Base-by-base conservation (phyloP, 1,140 invertebrate species). In the Battus philenor region DNA sequence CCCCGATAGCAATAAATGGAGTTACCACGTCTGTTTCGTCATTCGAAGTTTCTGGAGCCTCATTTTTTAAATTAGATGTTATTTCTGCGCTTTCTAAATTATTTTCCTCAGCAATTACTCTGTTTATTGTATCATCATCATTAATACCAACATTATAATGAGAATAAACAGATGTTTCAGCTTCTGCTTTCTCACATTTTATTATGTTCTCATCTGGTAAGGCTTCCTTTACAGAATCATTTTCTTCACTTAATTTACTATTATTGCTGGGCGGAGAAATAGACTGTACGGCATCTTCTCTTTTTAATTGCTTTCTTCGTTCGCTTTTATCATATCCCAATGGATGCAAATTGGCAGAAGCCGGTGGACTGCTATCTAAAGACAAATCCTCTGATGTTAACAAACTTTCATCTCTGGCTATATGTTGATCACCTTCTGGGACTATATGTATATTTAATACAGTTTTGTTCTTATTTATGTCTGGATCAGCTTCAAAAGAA, bases 251-350 rank as follows among this genome's bases (percentile, higher is more conserved):
- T 43, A 71, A 44, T 55, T 68, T 68, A 33, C 81, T 85, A 36
- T 81, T 85, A 46, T 79, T 82, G 49, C 78, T 85, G 2, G 81
- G 81, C n/a, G 81, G 81, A 7, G 81, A 80, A 34, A 78, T 58
- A 3, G 81, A 85, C 46, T 85, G 81, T 31, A 85, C 58, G n/a
- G 81, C 81, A 50, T 85, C 81, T 57, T 81, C 81, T 50, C 81
- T 51, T 61, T 82, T 81, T 22, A 85, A 52, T 41, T 75, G 72
- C 29, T 82, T 85, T 38, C 81, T 62, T 30, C 68, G 54, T 61
- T 81, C 78, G 48, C 56, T 80, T 54, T 61, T 71, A 44, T 81
- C 71, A 38, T 80, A 75, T 30, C 75, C 68, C 15, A 79, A 53
- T 8, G 81, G 72, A 61, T 80, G 78, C 31, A 81, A 59, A 50